These are phyloP conservation scores for Morpho helenor DNA, from an alignment of 2,888 invertebrate species.

Conservation along the genomic window DNA sequence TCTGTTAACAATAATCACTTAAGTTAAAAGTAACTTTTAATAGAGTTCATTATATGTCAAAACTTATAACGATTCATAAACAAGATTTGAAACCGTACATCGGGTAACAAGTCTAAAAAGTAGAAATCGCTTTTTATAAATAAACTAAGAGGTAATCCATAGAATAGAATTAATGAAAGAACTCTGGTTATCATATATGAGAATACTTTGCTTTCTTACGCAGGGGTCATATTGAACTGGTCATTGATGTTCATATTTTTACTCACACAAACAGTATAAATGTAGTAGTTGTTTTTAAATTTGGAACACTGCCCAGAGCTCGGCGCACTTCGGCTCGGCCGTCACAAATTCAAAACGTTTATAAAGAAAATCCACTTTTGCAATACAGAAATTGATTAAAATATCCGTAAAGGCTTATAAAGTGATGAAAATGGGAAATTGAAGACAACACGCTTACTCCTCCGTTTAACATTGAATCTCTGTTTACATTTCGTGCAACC, in stretches of 20 bases:
- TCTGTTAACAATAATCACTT: no score
- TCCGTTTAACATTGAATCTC: slow-evolving; percentile 28
- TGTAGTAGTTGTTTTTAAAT: slow-evolving; percentile 57
- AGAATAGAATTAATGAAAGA: background rate
- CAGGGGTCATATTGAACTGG: slow-evolving; percentile 18
- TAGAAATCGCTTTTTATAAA: background rate
- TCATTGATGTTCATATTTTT: slow-evolving; percentile 26
- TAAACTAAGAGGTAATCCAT: background rate
- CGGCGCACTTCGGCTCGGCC: slow-evolving; percentile 54
- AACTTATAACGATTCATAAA: no score
- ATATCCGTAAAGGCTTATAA: background rate
- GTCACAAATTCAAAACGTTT: slow-evolving; percentile 46
- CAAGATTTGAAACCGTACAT: no score
- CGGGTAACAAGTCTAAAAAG: no score
- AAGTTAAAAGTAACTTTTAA: no score
- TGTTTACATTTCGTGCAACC: slow-evolving; percentile 52
- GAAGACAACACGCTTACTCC: background rate
- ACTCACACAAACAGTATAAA: slow-evolving; percentile 45
- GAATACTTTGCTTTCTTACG: slow-evolving; percentile 7
- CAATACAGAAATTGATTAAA: background rate
- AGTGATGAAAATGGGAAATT: slow-evolving; percentile 3
- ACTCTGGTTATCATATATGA: background rate
- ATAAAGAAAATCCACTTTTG: slow-evolving; percentile 40
- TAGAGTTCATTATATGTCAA: no score
- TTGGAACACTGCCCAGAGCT: slow-evolving; percentile 70